phyloP scores from a whole-genome alignment of 1,140 invertebrate species.

The Anastrepha ludens region DNA sequence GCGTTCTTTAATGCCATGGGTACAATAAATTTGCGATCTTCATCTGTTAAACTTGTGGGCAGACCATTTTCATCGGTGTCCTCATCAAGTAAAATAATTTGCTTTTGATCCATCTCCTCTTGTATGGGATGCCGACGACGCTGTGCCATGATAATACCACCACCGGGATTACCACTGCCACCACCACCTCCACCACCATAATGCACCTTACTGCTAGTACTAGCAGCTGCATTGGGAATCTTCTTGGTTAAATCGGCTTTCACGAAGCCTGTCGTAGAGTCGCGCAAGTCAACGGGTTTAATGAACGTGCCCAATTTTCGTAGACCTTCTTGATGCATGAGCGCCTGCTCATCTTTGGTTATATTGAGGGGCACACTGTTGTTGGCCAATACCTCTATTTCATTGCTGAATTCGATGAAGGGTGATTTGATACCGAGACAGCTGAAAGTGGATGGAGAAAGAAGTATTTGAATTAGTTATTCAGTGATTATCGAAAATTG shows the following conservation, averaged over 20 bases:
- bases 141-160: constrained; percentile 57
- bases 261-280: constrained; percentile 69
- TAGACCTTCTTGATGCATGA: constrained; percentile 71
- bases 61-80: constrained; percentile 70
- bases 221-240: constrained; percentile 59
- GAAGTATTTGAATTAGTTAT: background rate
- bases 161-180: background rate
- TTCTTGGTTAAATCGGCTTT: constrained; percentile 69
- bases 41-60: constrained; percentile 68
- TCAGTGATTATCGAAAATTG: no score
- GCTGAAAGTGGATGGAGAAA: constrained; percentile 61
- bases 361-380: constrained; percentile 71
- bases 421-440: constrained; percentile 71
- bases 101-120: constrained; percentile 72
- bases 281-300: constrained; percentile 70
- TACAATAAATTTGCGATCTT: constrained; percentile 72
- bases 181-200: background rate
- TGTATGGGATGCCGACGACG: constrained; percentile 67
- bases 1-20: constrained; percentile 72
- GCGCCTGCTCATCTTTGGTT: constrained; percentile 70
- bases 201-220: background rate
- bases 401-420: constrained; percentile 70
- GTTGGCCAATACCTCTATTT: constrained; percentile 69
- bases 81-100: constrained; percentile 71
- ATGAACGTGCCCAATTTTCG: constrained; percentile 71